These are phyloP conservation scores for Galeopterus variegatus DNA, from an alignment of 2,113 vertebrate species.

Conservation along the genomic window DNA sequence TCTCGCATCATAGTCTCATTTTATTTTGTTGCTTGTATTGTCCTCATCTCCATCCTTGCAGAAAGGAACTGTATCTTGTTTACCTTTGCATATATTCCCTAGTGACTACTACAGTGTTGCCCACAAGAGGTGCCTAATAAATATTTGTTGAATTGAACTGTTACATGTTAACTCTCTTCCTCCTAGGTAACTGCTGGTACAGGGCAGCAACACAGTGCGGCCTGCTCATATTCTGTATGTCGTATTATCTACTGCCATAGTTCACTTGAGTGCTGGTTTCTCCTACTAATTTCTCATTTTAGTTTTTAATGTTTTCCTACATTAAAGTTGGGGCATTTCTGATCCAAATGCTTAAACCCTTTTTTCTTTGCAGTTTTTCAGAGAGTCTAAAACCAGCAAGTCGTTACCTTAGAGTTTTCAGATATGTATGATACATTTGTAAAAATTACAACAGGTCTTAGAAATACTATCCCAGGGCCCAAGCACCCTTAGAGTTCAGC, in stretches of 20 bases:
- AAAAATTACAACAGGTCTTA: not conserved
- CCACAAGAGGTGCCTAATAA: too few relatives aligned
- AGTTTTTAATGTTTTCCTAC: not conserved
- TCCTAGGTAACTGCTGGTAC: too few relatives aligned
- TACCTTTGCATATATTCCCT: not conserved
- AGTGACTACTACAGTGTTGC: not conserved
- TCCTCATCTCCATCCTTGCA: too few relatives aligned
- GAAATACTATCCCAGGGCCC: not conserved
- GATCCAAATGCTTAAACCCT: not conserved
- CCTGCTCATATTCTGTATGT: fast-evolving
- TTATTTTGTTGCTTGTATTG: not conserved
- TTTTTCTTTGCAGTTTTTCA: not conserved
- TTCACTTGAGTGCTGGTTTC: too few relatives aligned
- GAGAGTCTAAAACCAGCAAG: not conserved
- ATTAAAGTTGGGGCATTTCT: not conserved
- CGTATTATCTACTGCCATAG: too few relatives aligned
- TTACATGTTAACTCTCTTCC: not conserved
- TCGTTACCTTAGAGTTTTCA: not conserved
- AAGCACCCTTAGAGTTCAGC: fast-evolving
- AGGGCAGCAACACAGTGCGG: too few relatives aligned
- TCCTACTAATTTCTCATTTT: not conserved
- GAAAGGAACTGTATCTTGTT: not conserved
- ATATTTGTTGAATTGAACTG: too few relatives aligned
- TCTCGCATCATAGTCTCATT: too few relatives aligned
- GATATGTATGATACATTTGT: not conserved